Conservation (phyloP, 2,888 invertebrate genomes). For the Paralinhomoeus sp. region DNA sequence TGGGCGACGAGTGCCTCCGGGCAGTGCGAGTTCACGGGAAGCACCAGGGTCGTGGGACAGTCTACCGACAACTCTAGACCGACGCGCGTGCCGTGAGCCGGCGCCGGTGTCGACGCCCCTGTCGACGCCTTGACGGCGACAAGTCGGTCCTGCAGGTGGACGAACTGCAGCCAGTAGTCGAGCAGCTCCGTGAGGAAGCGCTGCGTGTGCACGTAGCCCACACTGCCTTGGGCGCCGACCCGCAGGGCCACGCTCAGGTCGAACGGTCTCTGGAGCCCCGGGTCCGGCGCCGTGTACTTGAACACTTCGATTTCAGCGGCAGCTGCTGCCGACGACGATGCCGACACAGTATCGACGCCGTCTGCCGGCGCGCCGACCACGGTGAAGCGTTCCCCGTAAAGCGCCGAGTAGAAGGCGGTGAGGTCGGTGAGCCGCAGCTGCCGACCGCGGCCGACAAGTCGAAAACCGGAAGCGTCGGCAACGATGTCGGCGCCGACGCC, state of each 20-base stretch:
- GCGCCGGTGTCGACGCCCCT: no score
- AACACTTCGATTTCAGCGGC: no score
- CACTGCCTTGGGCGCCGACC: neutral
- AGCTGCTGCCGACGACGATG: no score
- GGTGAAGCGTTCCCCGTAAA: conserved; percentile 51
- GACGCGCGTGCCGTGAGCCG: no score
- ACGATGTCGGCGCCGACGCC: neutral
- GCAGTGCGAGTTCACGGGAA: no score
- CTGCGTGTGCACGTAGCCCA: conserved; percentile 62
- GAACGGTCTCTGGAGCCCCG: conserved; percentile 31
- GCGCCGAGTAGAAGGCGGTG: conserved; percentile 12
- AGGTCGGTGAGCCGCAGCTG: conserved; percentile 10
- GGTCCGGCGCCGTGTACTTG: conserved; percentile 36
- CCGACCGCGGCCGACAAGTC: neutral
- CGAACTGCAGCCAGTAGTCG: conserved; percentile 53
- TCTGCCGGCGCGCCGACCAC: conserved; percentile 1
- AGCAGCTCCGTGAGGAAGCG: conserved; percentile 68
- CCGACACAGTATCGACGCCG: no score
- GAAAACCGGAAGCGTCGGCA: neutral
- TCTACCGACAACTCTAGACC: no score
- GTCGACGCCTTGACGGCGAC: no score
- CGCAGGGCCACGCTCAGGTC: conserved; percentile 37
- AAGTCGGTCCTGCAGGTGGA: conserved; percentile 55
- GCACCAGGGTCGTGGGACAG: no score
- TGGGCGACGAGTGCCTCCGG: no score